Base-by-base conservation (phyloP, 2,888 invertebrate genomes). In the Isoperla grammatica region DNA sequence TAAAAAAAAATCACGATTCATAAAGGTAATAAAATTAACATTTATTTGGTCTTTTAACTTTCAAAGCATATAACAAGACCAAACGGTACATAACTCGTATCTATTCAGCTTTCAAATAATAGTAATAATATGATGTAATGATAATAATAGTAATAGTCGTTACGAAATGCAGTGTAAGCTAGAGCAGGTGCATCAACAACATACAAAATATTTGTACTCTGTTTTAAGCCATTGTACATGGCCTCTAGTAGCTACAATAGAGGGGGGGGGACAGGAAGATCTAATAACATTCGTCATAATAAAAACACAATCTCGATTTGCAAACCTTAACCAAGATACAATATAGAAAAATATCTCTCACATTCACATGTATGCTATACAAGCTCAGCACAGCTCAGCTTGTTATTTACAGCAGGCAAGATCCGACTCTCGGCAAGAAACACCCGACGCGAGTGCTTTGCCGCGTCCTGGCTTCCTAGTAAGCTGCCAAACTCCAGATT, bases 271-370 rank as follows among this genome's bases (percentile, higher is more conserved):
- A 29, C 29, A 29, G 29, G 29, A 29, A 29, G 29, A 29, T 29
- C 39, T 53, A 53, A 53, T 53, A 53, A 53, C 53, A 53, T 53
- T 53, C 39, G 22, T 39, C 53, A 53, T 53, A 53, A 53, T 53
- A 53, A 53, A 53, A 53, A 53, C 53, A 53, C 39, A 53, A 53
- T 53, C 53, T 53, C 53, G 39, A 53, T 53, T 53, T 39, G 37
- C 15, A 53, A 50, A 53, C 53, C 53, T 15, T 53, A 53, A 53
- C 53, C 53, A 53, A 53, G 53, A 53, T 53, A 53, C 37, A 53
- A 53, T 53, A 53, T 53, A 53, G 37, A 53, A 53, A 53, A 53
- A 53, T 53, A 53, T 53, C 53, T 53, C 53, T 53, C 53, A 19
- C 46, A 22, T 29, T 29, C 29, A 29, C 22, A 22, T 46, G 19